These are phyloP conservation scores for Aleiodes leptofemur DNA, from an alignment of 2,888 invertebrate genomes.

Conservation along the genomic window DNA sequence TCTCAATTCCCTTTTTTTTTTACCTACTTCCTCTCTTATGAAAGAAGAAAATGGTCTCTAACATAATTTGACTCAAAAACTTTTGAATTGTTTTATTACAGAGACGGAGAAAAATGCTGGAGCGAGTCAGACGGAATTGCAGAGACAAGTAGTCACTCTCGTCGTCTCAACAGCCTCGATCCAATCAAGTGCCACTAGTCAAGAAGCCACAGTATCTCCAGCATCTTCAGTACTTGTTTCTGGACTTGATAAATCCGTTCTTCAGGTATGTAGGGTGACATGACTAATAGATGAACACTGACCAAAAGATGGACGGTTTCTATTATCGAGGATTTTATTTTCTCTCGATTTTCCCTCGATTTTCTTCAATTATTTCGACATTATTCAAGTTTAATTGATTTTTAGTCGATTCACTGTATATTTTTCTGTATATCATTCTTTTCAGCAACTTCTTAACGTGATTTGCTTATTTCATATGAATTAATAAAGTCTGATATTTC, in stretches of 20 bases:
- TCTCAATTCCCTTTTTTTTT: conserved; percentile 3
- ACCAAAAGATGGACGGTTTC: no score
- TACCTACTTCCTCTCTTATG: neutral
- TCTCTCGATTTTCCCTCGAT: no score
- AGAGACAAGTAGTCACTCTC: conserved; percentile 67
- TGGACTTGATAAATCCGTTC: conserved; percentile 84
- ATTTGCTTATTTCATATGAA: no score
- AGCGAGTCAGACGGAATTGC: conserved; percentile 65
- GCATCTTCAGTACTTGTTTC: conserved; percentile 77
- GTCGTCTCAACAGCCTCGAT: conserved; percentile 68
- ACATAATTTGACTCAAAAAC: conserved; percentile 6
- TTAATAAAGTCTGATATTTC: no score
- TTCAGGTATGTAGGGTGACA: conserved; percentile 82
- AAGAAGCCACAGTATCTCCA: conserved; percentile 56
- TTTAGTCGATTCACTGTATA: no score
- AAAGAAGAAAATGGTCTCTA: conserved; percentile 10
- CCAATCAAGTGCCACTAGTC: conserved; percentile 71
- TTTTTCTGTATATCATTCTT: no score
- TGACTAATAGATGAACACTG: no score
- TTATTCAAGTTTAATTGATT: no score
- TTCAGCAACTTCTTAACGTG: no score
- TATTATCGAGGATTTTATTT: no score
- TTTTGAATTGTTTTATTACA: conserved; percentile 60
- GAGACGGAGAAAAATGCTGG: conserved; percentile 67
- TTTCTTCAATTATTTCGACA: no score